Base-by-base conservation (phyloP, 2,888 invertebrate species). In the Hypselothyrea guttata region DNA sequence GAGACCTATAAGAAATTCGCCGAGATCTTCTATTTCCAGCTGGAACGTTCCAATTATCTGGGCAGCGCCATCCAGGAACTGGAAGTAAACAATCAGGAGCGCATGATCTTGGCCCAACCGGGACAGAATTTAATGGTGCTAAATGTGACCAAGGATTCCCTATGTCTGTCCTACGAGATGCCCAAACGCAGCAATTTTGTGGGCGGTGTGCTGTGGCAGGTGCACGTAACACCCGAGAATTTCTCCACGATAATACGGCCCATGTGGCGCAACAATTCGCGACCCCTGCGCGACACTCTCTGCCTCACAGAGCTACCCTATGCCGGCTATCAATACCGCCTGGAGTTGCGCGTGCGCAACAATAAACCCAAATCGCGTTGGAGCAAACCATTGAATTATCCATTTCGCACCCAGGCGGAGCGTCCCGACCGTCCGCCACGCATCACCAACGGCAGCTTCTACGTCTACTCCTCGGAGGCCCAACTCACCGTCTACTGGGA, bases 401-500 rank as follows among this genome's bases (percentile, higher is more conserved):
- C 92, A 1, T 92, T 94, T 70, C 91, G 92, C 67, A 96, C 96
- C 2, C 90, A 42, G 0, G 56, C 88, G 0, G 74, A 74, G 11
- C 68, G 66, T 56, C 96, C 96, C 1, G 92, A 91, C 12, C 90
- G 91, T 28, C 92, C 96, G 28, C 96, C 96, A 0, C 91, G 91
- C 46, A 93, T 94, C 2, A 93, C 93, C 65, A 91, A 93, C 11
- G 96, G 96, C 34, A 94, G 94, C 81, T 96, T 96, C 87, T 93
- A 94, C 87, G 91, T 93, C 67, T 92, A 93, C 76, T 90, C 91
- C 13, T 88, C 90, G 33, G 91, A 91, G 59, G 91, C 94, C 65
- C 92, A 93, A 49, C 91, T 95, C 35, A 93, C 93, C 86, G 90
- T 96, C 15, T 96, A 96, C 88, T 97, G 96, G 96, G 93, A 95